Conservation (phyloP, 1,140 invertebrate genomes). For the Lordiphosa mommai region DNA sequence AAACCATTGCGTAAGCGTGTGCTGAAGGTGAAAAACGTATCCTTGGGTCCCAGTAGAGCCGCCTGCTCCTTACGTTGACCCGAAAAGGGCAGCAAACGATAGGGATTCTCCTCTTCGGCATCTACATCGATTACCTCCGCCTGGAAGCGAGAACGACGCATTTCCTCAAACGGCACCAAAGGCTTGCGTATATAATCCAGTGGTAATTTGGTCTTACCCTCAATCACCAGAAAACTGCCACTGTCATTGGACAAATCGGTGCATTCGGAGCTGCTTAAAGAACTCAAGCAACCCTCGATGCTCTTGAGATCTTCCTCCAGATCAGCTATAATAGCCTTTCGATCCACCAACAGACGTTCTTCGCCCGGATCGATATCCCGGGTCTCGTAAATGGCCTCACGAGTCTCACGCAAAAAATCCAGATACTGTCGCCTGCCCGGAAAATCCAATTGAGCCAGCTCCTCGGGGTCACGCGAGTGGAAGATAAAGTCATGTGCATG, state of each 20-base stretch:
- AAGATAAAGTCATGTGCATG: slow-evolving; percentile 51
- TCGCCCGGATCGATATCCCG: slow-evolving; percentile 53
- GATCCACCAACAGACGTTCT: slow-evolving; percentile 54
- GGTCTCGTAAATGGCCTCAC: slow-evolving; percentile 49
- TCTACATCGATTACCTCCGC: slow-evolving; percentile 55
- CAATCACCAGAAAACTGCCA: slow-evolving; percentile 66
- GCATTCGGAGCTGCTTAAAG: slow-evolving; percentile 65
- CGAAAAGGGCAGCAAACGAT: slow-evolving; percentile 60
- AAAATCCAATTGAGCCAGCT: slow-evolving; percentile 47
- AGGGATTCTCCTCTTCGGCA: slow-evolving; percentile 65
- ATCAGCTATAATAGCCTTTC: slow-evolving; percentile 40
- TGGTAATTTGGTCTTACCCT: slow-evolving; percentile 65
- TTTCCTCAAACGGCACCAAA: slow-evolving; percentile 70
- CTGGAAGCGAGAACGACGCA: slow-evolving; percentile 67
- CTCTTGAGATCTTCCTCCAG: slow-evolving; percentile 69
- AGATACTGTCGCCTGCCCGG: slow-evolving; percentile 56
- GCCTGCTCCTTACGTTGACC: slow-evolving; percentile 65
- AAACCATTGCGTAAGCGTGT: slow-evolving; percentile 58
- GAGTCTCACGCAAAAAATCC: slow-evolving; percentile 55
- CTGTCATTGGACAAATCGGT: slow-evolving; percentile 73
- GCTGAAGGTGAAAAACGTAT: slow-evolving; percentile 69
- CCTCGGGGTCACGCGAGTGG: slow-evolving; percentile 54
- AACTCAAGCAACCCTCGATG: slow-evolving; percentile 67
- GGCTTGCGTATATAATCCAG: slow-evolving; percentile 72
- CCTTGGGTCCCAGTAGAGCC: slow-evolving; percentile 50